Evolutionary conservation across 2,797 vertebrate species (phyloP), one percentile per base, ranked within the genome.

Genomic region (Leucoraja ocellata): DNA sequence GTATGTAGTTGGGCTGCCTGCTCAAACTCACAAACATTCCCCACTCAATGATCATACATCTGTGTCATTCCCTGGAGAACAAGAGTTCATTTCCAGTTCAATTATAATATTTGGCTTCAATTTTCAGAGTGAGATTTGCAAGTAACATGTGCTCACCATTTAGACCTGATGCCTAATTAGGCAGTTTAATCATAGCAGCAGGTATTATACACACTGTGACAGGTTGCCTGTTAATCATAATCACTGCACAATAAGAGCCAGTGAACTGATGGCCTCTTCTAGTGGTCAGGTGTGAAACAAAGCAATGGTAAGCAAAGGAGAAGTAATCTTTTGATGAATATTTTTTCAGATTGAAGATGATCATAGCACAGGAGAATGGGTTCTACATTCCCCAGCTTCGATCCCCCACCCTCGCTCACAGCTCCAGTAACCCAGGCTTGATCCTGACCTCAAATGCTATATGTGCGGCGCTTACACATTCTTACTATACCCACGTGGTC

Each of bases 131-230:
- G 68, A 93, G 91, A 94, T 93, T 94, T 93, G 94, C 94, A 94
- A 93, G 94, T 94, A 94, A 93, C 93, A 94, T 93, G 94, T 94
- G 95, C 95, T 95, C 96, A 95, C 95, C 94, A 95, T 95, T 95
- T 94, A 95, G 95, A 96, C 95, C 96, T 93, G 93, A 94, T 94
- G 94, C 94, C 95, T 95, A 96, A 96, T 96, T 96, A 95, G 94
- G 94, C 94, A 94, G 94, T 96, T 54, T 94, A 95, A 96, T 96
- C 95, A 95, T 94, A 94, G 94, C 94, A 94, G 95, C 93, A 93
- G 94, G 90, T 95, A 95, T 94, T 94, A 94, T 93, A 94, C 95
- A 94, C 94, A 91, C 36, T 39, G 76, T 65, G 86, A 81, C 81
- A 73, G 68, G 68, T 74, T 73, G 74, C 32, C 36, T 74, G 39